Percentiles rank a stretch among this genome's conserved stretches.
phyloP scores from a whole-genome alignment of 2,113 vertebrate species.

The Dunckerocampus dactyliophorus region DNA sequence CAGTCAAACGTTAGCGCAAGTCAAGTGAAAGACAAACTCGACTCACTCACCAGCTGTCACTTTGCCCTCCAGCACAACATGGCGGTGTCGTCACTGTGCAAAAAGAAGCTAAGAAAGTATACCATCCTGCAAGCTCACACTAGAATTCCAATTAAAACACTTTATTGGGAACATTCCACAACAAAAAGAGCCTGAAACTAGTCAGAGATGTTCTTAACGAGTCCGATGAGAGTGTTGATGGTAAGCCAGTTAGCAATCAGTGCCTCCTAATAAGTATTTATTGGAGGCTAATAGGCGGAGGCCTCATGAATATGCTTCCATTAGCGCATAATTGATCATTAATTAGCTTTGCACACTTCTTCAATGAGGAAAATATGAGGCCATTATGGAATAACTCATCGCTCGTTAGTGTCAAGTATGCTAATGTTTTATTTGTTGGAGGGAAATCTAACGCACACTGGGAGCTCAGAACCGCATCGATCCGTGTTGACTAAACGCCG shows the following conservation, averaged over 20 bases:
- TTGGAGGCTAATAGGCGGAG: slow-evolving; percentile 55
- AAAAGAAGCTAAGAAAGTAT: too few relatives aligned
- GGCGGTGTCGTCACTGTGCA: too few relatives aligned
- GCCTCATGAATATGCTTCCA: slow-evolving; percentile 58
- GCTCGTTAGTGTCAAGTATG: slow-evolving; percentile 58
- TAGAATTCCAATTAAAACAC: too few relatives aligned
- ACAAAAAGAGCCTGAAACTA: slow-evolving; percentile 23
- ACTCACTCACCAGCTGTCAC: too few relatives aligned
- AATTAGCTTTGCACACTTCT: slow-evolving; percentile 59
- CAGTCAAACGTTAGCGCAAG: too few relatives aligned
- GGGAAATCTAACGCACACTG: slow-evolving; percentile 13
- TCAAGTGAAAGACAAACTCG: too few relatives aligned
- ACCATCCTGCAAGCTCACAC: too few relatives aligned
- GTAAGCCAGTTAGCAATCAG: slow-evolving; percentile 51
- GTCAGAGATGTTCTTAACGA: not conserved
- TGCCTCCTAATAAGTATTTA: slow-evolving; percentile 60
- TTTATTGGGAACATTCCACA: too few relatives aligned
- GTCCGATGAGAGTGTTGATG: slow-evolving; percentile 35
- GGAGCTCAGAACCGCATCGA: not conserved
- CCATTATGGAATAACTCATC: slow-evolving; percentile 57
- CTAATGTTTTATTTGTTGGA: slow-evolving; percentile 55
- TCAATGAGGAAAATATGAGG: slow-evolving; percentile 61
- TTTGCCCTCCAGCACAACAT: too few relatives aligned
- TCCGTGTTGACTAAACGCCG: not conserved
- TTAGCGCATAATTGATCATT: slow-evolving; percentile 68